Evolutionary conservation across 2,888 invertebrate genomes (phyloP).

Genomic region (Eremobia ochroleuca): DNA sequence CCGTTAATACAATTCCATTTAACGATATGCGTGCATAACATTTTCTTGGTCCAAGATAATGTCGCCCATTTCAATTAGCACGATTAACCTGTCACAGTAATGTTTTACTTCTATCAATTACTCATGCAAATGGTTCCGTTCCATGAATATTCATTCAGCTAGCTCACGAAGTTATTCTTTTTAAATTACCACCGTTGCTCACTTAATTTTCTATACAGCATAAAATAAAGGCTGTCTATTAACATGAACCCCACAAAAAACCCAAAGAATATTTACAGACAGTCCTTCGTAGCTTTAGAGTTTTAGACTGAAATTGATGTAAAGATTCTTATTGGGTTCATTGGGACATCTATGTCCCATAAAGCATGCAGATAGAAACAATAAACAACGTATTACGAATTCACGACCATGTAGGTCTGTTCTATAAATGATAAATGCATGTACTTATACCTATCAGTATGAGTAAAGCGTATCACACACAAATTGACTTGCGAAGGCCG

Average conservation of each 20-base stretch:
- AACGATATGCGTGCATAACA: conserved; percentile 66
- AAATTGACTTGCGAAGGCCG: conserved; percentile 54
- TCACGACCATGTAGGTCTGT: conserved; percentile 60
- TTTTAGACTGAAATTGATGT: conserved; percentile 1
- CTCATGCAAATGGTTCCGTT: conserved; percentile 83
- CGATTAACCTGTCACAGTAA: conserved; percentile 81
- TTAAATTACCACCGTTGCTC: conserved; percentile 53
- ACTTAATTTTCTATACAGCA: conserved; percentile 43
- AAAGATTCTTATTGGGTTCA: neutral
- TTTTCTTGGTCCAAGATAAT: conserved; percentile 73
- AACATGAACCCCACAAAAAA: neutral
- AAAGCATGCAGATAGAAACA: conserved; percentile 46
- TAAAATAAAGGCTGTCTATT: conserved; percentile 4
- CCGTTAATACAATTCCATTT: conserved; percentile 70
- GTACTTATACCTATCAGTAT: conserved; percentile 52
- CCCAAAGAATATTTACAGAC: neutral
- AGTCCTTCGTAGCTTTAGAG: neutral
- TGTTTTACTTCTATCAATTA: conserved; percentile 85
- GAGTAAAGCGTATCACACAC: conserved; percentile 58
- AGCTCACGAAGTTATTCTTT: conserved; percentile 71
- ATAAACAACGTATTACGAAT: conserved; percentile 54
- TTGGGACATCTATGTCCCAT: conserved; percentile 37
- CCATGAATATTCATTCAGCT: conserved; percentile 84
- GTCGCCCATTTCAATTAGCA: conserved; percentile 81
- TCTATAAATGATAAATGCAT: conserved; percentile 61